Conservation (phyloP, 2,888 invertebrate species). For the Ectemnius continuus region DNA sequence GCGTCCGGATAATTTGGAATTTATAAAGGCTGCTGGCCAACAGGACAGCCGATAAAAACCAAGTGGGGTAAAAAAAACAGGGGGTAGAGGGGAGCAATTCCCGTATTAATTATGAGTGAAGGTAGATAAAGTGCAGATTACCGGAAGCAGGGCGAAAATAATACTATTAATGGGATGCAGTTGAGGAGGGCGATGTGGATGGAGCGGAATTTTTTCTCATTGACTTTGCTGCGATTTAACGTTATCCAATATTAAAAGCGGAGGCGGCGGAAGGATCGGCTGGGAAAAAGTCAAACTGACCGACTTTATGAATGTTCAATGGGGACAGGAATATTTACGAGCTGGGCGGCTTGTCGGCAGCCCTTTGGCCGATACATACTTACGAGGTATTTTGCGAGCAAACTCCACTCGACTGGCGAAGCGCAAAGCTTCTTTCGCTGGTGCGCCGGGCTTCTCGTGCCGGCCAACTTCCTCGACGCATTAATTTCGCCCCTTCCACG, state of each 20-base stretch:
- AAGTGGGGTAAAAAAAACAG: no score
- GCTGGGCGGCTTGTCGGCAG: slow-evolving; percentile 38
- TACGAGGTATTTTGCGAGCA: slow-evolving; percentile 48
- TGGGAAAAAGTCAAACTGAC: slow-evolving; percentile 39
- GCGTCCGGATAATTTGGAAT: background rate
- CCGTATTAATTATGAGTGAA: background rate
- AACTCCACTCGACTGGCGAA: slow-evolving; percentile 18
- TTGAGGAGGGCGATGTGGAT: no score
- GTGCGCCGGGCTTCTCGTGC: background rate
- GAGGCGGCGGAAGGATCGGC: background rate
- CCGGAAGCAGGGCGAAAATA: no score
- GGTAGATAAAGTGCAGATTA: no score
- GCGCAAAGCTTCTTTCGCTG: no score
- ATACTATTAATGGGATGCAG: no score
- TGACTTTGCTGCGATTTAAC: background rate
- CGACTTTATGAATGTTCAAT: slow-evolving; percentile 59
- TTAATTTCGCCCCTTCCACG: slow-evolving; percentile 32
- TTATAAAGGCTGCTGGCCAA: no score
- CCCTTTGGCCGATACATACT: background rate
- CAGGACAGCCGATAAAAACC: no score
- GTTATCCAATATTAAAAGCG: slow-evolving; percentile 22
- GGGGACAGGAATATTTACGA: slow-evolving; percentile 58
- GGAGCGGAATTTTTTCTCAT: no score
- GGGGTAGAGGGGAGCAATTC: no score
- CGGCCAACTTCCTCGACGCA: slow-evolving; percentile 25